Percentiles rank a stretch among this genome's conserved stretches.
Evolutionary conservation across 2,797 vertebrate species (phyloP).

Genomic region (Xenops minutus): DNA sequence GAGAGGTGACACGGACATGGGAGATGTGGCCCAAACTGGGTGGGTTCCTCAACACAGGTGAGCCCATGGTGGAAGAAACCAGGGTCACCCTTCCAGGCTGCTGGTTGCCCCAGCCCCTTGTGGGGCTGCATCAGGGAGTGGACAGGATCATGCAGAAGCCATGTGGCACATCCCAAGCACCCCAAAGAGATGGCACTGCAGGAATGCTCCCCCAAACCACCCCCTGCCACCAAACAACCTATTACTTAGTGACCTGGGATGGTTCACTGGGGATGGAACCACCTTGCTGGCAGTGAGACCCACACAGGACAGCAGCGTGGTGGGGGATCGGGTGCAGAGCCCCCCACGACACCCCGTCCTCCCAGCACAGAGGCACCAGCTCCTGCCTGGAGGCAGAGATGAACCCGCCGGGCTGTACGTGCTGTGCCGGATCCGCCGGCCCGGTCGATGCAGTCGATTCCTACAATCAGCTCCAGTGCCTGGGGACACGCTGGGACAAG

Average conservation of each 20-base stretch:
- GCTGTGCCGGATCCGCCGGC: not conserved
- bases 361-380: not conserved
- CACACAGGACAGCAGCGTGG: rapidly evolving
- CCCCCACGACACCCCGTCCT: rapidly evolving
- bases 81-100: not conserved
- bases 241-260: rapidly evolving
- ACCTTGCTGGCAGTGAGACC: not conserved
- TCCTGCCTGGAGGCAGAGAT: not conserved
- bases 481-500: not conserved
- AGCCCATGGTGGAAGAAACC: rapidly evolving
- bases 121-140: not conserved
- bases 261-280: not conserved
- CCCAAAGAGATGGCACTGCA: not conserved
- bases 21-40: not conserved
- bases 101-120: rapidly evolving
- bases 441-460: conserved; percentile 15
- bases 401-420: rapidly evolving
- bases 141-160: not conserved
- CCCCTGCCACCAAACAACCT: rapidly evolving
- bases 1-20: not conserved
- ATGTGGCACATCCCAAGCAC: not conserved
- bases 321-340: not conserved
- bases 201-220: not conserved
- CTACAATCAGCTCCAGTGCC: conserved; percentile 21
- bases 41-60: not conserved